Percentiles rank a stretch among this genome's conserved stretches.
These are phyloP conservation scores for Vireo griseus DNA, from an alignment of 2,797 vertebrate genomes.

Conservation along the genomic window DNA sequence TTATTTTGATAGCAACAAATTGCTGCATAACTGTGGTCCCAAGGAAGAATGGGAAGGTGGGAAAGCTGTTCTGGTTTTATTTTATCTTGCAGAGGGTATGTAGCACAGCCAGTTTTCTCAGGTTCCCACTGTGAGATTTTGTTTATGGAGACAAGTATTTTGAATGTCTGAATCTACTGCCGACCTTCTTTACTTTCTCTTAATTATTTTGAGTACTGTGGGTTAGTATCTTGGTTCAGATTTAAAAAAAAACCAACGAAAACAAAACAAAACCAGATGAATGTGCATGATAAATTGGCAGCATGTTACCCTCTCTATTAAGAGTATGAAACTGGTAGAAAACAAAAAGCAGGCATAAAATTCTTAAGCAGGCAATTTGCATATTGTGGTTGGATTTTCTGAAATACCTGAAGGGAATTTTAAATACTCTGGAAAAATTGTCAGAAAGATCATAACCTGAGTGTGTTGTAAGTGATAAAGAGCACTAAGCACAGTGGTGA, in stretches of 20 bases:
- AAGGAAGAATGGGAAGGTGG: background rate
- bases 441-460: background rate
- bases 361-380: background rate
- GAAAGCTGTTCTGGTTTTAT: background rate
- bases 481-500: background rate
- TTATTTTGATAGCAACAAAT: background rate
- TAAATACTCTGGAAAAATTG: background rate
- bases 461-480: background rate
- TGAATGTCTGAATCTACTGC: background rate
- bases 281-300: background rate
- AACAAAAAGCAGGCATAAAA: background rate
- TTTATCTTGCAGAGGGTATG: background rate
- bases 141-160: background rate
- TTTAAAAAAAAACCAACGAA: background rate
- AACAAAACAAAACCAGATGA: background rate
- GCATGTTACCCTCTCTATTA: background rate
- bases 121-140: background rate
- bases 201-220: background rate
- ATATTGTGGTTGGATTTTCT: background rate
- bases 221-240: background rate
- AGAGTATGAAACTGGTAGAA: background rate
- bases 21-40: background rate
- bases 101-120: background rate
- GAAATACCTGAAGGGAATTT: background rate
- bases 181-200: background rate